Percentiles rank a stretch among this genome's conserved stretches.
Evolutionary conservation across 2,888 invertebrate species (phyloP).

Genomic region (Pseudolycoriella hygida): DNA sequence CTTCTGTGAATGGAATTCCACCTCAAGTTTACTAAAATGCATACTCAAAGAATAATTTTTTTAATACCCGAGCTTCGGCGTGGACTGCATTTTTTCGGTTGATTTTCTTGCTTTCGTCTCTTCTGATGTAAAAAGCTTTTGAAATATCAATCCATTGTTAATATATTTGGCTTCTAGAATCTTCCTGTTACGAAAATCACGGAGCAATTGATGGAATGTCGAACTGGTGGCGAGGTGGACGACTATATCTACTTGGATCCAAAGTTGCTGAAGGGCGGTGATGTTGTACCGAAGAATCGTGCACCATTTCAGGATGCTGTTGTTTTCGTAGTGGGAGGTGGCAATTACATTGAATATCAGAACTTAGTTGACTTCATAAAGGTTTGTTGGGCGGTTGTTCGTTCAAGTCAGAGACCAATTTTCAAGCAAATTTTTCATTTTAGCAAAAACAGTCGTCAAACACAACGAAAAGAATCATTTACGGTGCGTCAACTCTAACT

Average conservation of each 20-base stretch:
- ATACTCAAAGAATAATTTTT: too few relatives aligned
- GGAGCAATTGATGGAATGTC: conserved; percentile 72
- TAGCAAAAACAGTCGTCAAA: conserved; percentile 58
- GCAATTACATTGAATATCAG: conserved; percentile 99
- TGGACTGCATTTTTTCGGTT: too few relatives aligned
- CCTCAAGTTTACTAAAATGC: too few relatives aligned
- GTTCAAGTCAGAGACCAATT: too few relatives aligned
- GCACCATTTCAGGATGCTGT: conserved; percentile 71
- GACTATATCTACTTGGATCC: conserved; percentile 93
- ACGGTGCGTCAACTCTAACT: conserved; percentile 86
- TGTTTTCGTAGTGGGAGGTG: conserved; percentile 81
- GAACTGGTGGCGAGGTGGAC: conserved; percentile 57
- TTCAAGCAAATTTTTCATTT: too few relatives aligned
- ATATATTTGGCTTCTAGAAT: conserved; percentile 60
- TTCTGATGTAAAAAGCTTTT: too few relatives aligned
- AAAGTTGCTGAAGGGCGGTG: conserved; percentile 65
- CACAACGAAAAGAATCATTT: conserved; percentile 64
- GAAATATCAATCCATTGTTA: too few relatives aligned
- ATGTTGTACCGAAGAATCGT: conserved; percentile 42
- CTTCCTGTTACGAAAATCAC: conserved; percentile 86
- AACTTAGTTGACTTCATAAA: conserved; percentile 91
- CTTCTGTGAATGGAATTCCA: too few relatives aligned
- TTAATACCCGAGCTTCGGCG: too few relatives aligned
- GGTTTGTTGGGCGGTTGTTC: too few relatives aligned
- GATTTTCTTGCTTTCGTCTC: too few relatives aligned